Conservation (phyloP, 2,113 vertebrate species). For the Anoura caudifer region DNA sequence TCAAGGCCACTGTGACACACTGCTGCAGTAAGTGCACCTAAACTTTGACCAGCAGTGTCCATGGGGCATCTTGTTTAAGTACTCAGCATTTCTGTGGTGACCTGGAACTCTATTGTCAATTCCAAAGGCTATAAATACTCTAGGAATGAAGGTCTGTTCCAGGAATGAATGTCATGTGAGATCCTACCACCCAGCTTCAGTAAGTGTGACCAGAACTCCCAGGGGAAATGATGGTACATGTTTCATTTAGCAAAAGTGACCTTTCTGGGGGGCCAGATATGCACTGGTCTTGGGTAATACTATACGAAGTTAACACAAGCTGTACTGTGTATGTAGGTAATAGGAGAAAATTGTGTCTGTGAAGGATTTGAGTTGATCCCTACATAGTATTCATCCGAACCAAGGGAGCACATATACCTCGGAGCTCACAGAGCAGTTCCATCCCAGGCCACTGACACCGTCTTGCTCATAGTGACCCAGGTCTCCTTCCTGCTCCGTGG, state of each 20-base stretch:
- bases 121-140: neutral
- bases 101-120: neutral
- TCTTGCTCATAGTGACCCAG: neutral
- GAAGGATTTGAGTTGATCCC: neutral
- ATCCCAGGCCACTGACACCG: neutral
- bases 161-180: neutral
- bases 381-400: neutral
- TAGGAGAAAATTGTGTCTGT: neutral
- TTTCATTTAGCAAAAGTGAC: slow-evolving; percentile 7
- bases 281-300: neutral
- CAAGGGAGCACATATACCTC: neutral
- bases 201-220: neutral
- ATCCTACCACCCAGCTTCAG: neutral
- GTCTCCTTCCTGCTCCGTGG: neutral
- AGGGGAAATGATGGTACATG: neutral
- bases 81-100: neutral
- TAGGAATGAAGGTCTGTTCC: neutral
- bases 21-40: neutral
- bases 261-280: neutral
- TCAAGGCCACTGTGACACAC: neutral
- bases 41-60: neutral
- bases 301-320: slow-evolving; percentile 20
- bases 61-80: neutral
- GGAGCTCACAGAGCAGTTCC: neutral
- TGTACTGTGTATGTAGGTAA: neutral